Conservation (phyloP, 2,888 invertebrate species). For the Endotricha flammealis region DNA sequence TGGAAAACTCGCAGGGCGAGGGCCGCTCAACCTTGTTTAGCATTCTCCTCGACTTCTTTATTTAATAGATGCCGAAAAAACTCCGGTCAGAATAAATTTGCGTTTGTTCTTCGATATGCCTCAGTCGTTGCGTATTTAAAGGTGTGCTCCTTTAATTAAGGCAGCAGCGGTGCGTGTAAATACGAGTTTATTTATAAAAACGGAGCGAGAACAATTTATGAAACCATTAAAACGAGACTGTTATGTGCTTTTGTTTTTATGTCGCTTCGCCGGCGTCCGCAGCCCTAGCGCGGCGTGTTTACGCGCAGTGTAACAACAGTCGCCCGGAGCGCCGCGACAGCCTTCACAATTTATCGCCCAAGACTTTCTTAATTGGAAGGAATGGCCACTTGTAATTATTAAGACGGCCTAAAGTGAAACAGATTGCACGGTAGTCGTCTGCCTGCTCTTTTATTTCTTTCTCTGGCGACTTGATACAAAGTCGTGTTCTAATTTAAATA, state of each 20-base stretch:
- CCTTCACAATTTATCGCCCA: constrained; percentile 74
- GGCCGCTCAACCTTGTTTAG: constrained; percentile 77
- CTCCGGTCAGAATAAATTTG: constrained; percentile 72
- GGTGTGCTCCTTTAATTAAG: constrained; percentile 66
- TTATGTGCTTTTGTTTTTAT: constrained; percentile 24
- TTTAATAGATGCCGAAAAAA: constrained; percentile 76
- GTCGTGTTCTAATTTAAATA: no score
- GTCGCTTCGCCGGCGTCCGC: constrained; percentile 26
- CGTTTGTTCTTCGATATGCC: constrained; percentile 67
- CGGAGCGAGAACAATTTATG: constrained; percentile 57
- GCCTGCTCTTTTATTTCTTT: constrained; percentile 48
- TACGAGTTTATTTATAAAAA: constrained; percentile 53
- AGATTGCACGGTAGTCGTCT: constrained; percentile 69
- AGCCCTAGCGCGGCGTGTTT: constrained; percentile 62
- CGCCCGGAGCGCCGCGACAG: constrained; percentile 54
- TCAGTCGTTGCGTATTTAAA: constrained; percentile 55
- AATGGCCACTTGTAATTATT: constrained; percentile 79
- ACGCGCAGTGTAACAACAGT: constrained; percentile 57
- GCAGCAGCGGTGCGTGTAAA: constrained; percentile 54
- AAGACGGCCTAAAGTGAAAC: constrained; percentile 77
- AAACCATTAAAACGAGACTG: constrained; percentile 54
- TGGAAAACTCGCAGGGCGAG: constrained; percentile 75
- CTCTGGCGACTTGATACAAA: constrained; percentile 42
- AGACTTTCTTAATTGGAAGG: constrained; percentile 78
- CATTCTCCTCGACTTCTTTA: constrained; percentile 77